Evolutionary conservation across 2,888 invertebrate genomes (phyloP).

Genomic region (Cyclophora punctaria): DNA sequence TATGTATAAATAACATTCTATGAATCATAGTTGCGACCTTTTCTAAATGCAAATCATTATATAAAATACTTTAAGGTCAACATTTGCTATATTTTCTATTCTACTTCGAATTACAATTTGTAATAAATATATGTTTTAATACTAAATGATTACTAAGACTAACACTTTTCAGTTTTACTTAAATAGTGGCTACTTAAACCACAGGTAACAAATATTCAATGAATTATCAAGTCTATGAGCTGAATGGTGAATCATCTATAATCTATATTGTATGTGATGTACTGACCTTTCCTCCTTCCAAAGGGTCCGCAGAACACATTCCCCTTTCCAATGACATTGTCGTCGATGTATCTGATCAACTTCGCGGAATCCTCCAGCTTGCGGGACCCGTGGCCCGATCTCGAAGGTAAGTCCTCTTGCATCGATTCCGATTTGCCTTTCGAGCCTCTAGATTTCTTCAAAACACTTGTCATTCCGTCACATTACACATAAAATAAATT

Average conservation of each 20-base stretch:
- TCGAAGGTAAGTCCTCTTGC: slow-evolving; percentile 66
- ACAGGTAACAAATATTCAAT: no score
- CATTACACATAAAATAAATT: slow-evolving; percentile 44
- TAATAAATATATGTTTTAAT: no score
- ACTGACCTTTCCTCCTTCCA: slow-evolving; percentile 85
- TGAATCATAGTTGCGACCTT: no score
- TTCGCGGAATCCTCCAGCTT: slow-evolving; percentile 81
- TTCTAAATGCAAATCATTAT: no score
- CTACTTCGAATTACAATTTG: no score
- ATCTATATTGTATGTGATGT: neutral
- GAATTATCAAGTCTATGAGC: no score
- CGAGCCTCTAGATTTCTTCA: slow-evolving; percentile 65
- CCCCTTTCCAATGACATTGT: slow-evolving; percentile 86
- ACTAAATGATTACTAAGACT: no score
- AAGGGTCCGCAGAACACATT: slow-evolving; percentile 88
- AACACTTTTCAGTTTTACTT: no score
- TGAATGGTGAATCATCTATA: neutral
- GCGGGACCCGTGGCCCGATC: slow-evolving; percentile 52
- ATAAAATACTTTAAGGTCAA: no score
- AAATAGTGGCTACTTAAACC: no score
- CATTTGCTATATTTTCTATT: no score
- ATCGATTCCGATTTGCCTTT: slow-evolving; percentile 72
- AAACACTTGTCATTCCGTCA: slow-evolving; percentile 70
- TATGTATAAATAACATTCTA: no score
- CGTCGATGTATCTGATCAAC: slow-evolving; percentile 85